A percentile compares a stretch with the other conserved stretches of the same genome.
phyloP scores from a whole-genome alignment of 1,140 invertebrate genomes.

The Notospermus geniculatus region DNA sequence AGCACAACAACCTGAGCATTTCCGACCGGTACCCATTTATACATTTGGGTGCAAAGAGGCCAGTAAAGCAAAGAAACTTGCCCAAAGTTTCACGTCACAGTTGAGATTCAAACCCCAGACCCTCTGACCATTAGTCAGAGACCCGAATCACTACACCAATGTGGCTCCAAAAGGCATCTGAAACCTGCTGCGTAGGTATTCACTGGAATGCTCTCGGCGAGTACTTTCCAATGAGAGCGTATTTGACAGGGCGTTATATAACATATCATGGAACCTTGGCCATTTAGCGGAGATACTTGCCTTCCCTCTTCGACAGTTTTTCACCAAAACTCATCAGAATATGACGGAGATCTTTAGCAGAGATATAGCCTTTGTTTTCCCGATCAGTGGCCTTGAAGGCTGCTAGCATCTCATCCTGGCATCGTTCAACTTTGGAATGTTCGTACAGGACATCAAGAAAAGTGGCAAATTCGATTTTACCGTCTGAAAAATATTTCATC shows the following conservation, averaged over 20 bases:
- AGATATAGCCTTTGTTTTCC: conserved; percentile 71
- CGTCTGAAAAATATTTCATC: conserved; percentile 67
- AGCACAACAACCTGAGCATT: too few species aligned
- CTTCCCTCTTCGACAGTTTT: conserved; percentile 82
- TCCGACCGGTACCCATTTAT: too few species aligned
- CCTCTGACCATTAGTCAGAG: too few species aligned
- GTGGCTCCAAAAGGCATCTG: background rate
- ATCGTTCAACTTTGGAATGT: conserved; percentile 80
- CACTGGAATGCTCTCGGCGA: background rate
- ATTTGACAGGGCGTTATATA: background rate
- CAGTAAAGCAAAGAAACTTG: too few species aligned
- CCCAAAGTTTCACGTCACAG: too few species aligned
- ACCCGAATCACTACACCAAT: background rate
- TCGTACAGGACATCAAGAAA: conserved; percentile 94
- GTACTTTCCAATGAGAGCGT: background rate
- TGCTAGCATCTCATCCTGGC: conserved; percentile 84
- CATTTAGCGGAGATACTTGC: conserved; percentile 57
- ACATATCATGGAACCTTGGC: too few species aligned
- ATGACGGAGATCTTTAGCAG: conserved; percentile 79
- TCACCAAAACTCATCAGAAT: conserved; percentile 90
- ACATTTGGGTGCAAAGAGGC: too few species aligned
- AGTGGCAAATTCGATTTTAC: conserved; percentile 92
- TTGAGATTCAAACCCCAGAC: too few species aligned
- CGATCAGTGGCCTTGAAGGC: conserved; percentile 85
- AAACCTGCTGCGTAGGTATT: background rate